Base-by-base conservation (phyloP, 2,888 invertebrate species). In the Amphipyra tragopoginis region DNA sequence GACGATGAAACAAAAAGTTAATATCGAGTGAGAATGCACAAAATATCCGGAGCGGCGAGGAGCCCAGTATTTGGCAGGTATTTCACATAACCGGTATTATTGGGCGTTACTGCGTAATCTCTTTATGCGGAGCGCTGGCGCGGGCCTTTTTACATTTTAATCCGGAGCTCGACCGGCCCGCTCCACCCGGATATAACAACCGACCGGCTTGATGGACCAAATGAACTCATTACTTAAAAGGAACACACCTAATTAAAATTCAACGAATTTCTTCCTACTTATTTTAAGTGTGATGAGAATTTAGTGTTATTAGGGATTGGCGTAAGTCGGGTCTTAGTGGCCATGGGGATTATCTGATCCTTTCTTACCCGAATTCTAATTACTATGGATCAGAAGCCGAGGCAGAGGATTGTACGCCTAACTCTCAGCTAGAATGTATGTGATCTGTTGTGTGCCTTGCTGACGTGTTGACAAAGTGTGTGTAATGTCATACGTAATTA, bases 41-140 rank as follows among this genome's bases (percentile, higher is more conserved):
- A 38, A 55, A 47, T 50, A 48, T 34, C 47, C 43, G 21, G 8
- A 5, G 33, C 45, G 38, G 48, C 15, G 40, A 29, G 26, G 43
- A 50, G 13, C 13, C 48, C 48, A 47, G 48, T 68, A 71, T 75
- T 72, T 55, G 77, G 73, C 75, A 79, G 80, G 78, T 81, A 79
- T 79, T 76, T 63, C 78, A 72, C 78, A 72, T 72, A 67, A 65
- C 76, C 50, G 65, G 79, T 66, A 79, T 82, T 82, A 85, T 76
- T 77, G 83, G 75, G 72, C 65, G 75, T 80, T 76, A 75, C 75
- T 70, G 68, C 65, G 77, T 81, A 83, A 84, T 80, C 80, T 75
- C 77, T 77, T 72, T 59, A 75, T 64, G 59, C 63, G 50, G 52
- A 57, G 53, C 66, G 59, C 56, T 51, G 40, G 58, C 57, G 65